Evolutionary conservation across 2,888 invertebrate genomes (phyloP), one percentile per base, ranked within the genome.

Genomic region (Myathropa florea): DNA sequence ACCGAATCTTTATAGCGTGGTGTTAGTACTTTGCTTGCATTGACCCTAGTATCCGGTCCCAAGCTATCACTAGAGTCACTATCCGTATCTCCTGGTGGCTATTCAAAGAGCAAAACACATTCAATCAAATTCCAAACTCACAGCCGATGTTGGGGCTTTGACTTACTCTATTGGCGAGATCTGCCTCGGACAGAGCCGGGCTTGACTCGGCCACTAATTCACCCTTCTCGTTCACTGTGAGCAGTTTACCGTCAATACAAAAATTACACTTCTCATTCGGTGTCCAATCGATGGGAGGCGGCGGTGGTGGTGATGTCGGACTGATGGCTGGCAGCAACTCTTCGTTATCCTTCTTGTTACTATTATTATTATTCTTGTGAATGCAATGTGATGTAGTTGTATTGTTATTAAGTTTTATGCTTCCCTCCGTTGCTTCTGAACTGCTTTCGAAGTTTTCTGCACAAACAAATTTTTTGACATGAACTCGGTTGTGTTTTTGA

Each of bases 261-360:
- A 97, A 96, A 94, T 96, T 95, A 93, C 97, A 97, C 94, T 96
- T 96, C 92, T 95, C 96, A 92, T 95, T 94, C 90, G 97, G 97
- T 93, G 95, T 96, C 97, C 97, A 97, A 93, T 97, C 97, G 91
- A 94, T 92, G 67, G 94, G 94, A 88, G 90, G 90, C 88, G 90
- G 89, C 89, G 90, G 90, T 90, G 90, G 89, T 90, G 90, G 89
- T 88, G 87, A 24, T 57, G 23, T 81, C 87, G 88, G 77, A 88
- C 90, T 89, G 89, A 89, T 89, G 89, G 89, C 89, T 89, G 89
- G 59, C 91, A 63, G 28, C 53, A 36, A 23, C 7, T 70, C 92
- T 93, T 72, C 88, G 89, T 93, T 93, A 89, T 93, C 93, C 92
- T 93, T 93, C 93, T 93, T 93, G 82, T 88, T 89, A 88, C 88